phyloP scores from a whole-genome alignment of 2,888 invertebrate species.

The Thymelicus lineola region DNA sequence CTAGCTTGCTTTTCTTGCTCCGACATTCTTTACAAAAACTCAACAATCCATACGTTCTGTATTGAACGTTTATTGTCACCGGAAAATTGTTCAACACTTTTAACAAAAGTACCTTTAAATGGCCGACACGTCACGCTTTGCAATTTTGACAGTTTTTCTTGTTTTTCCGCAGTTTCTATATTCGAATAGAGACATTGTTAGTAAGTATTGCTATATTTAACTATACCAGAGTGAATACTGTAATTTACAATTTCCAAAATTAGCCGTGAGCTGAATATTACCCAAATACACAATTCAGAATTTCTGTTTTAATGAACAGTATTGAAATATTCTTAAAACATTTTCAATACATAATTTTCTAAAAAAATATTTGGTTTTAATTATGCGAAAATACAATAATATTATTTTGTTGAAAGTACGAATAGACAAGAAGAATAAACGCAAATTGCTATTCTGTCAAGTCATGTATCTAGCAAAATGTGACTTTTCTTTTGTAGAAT shows the following conservation, averaged over 20 bases:
- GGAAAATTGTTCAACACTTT: constrained; percentile 62
- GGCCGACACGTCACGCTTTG: constrained; percentile 69
- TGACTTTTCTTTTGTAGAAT: constrained; percentile 54
- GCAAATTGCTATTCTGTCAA: constrained; percentile 50
- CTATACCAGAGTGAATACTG: not conserved
- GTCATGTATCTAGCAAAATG: constrained; percentile 57
- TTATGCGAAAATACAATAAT: not conserved
- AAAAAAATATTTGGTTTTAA: no score
- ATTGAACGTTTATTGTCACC: constrained; percentile 60
- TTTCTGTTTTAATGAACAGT: not conserved
- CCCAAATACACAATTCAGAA: no score
- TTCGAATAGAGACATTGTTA: constrained; percentile 57
- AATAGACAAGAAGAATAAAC: constrained; percentile 47
- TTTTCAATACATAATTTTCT: no score
- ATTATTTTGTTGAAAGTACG: not conserved
- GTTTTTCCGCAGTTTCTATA: constrained; percentile 67
- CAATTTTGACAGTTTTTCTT: constrained; percentile 74
- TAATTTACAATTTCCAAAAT: not conserved
- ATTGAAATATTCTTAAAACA: no score
- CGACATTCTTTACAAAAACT: constrained; percentile 64
- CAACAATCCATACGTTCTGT: constrained; percentile 65
- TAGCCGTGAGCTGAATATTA: no score
- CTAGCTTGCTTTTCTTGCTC: constrained; percentile 62
- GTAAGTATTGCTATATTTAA: constrained; percentile 46
- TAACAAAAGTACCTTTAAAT: constrained; percentile 62